Evolutionary conservation across 2,113 vertebrate genomes (phyloP).

Genomic region (Bombycilla garrulus): DNA sequence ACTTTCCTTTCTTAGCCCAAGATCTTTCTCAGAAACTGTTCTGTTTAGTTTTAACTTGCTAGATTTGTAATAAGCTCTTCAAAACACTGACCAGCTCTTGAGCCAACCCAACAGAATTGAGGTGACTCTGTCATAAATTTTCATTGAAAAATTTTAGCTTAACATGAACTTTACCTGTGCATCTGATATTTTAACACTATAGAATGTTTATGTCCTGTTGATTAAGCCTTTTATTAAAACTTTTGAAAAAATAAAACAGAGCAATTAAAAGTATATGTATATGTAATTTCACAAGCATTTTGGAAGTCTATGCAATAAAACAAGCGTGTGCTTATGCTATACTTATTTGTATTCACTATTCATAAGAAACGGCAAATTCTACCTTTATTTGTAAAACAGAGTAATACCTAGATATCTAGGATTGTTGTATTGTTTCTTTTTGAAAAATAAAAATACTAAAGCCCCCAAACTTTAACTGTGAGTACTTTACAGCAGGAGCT

Average conservation of each 20-base stretch:
- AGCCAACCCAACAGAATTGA: neutral
- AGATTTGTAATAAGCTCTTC: neutral
- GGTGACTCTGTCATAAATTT: neutral
- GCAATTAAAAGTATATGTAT: neutral
- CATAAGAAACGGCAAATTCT: neutral
- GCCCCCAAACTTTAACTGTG: neutral
- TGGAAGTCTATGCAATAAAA: neutral
- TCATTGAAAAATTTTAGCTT: neutral
- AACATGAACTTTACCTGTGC: neutral
- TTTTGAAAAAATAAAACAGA: neutral
- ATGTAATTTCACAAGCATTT: neutral
- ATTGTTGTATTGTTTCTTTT: neutral
- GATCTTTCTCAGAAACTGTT: neutral
- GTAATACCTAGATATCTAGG: neutral
- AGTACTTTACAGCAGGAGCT: neutral
- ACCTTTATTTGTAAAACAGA: neutral
- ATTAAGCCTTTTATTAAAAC: neutral
- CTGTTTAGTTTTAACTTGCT: neutral
- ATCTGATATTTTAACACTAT: neutral
- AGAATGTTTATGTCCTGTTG: neutral
- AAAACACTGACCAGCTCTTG: neutral
- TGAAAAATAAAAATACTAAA: neutral
- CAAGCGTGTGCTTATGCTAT: neutral
- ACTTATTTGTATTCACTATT: neutral
- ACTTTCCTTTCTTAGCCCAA: neutral